Percentiles rank a stretch among this genome's conserved stretches.
phyloP scores from a whole-genome alignment of 2,888 invertebrate species.

The Brachyptera risi region DNA sequence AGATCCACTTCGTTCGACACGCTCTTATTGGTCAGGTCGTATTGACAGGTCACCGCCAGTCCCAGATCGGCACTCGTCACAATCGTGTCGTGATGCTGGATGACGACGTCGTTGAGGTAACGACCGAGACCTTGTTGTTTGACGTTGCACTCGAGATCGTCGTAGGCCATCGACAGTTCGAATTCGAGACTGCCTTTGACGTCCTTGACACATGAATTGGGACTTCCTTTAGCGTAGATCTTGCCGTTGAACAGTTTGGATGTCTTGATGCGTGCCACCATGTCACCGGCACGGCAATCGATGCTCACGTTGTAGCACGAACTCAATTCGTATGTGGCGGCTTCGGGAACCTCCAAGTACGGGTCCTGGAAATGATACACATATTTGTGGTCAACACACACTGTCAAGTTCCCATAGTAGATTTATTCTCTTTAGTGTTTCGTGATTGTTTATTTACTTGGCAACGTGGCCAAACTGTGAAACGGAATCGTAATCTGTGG shows the following conservation, averaged over 20 bases:
- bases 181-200: slow-evolving; percentile 85
- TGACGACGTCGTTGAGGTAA: slow-evolving; percentile 87
- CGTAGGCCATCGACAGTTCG: slow-evolving; percentile 87
- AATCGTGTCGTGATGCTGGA: slow-evolving; percentile 93
- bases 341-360: slow-evolving; percentile 85
- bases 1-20: slow-evolving; percentile 79
- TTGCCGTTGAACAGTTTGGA: slow-evolving; percentile 91
- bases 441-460: no score
- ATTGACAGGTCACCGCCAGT: slow-evolving; percentile 88
- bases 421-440: no score
- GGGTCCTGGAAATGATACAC: slow-evolving; percentile 62
- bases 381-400: no score
- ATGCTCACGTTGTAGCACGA: slow-evolving; percentile 94
- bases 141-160: slow-evolving; percentile 89
- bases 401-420: no score
- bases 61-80: slow-evolving; percentile 93
- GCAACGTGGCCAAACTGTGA: no score
- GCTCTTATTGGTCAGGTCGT: slow-evolving; percentile 90
- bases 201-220: slow-evolving; percentile 87
- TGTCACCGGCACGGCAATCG: slow-evolving; percentile 87
- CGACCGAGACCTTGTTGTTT: slow-evolving; percentile 82
- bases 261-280: slow-evolving; percentile 89
- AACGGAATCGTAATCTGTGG: no score
- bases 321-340: slow-evolving; percentile 85
- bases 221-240: slow-evolving; percentile 91